Conservation (phyloP, 2,113 vertebrate genomes). For the Oncorhynchus keta region DNA sequence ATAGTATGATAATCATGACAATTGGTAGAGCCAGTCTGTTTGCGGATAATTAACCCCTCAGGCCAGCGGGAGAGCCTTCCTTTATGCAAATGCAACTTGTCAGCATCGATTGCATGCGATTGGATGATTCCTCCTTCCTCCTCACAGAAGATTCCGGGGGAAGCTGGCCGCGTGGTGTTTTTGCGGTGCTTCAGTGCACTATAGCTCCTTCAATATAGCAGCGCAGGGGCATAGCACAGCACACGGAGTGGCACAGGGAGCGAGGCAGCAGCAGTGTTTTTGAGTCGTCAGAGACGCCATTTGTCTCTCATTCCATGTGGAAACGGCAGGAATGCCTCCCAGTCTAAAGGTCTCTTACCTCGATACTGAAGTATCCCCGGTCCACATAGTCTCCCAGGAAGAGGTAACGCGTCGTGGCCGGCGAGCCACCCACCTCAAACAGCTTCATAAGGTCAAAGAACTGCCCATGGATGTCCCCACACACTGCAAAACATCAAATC, state of each 20-base stretch:
- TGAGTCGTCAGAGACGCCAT: background rate
- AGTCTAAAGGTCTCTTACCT: slow-evolving; percentile 58
- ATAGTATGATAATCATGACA: background rate
- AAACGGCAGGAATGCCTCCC: background rate
- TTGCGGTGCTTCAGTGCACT: background rate
- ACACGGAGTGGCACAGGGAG: background rate
- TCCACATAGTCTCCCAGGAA: slow-evolving; percentile 89
- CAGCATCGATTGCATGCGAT: background rate
- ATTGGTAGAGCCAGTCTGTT: background rate
- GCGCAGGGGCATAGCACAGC: background rate
- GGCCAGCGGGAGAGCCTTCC: background rate
- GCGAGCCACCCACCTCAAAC: slow-evolving; percentile 82
- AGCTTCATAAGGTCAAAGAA: slow-evolving; percentile 85
- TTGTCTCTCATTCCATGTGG: background rate
- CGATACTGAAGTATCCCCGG: slow-evolving; percentile 95
- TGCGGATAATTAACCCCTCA: background rate
- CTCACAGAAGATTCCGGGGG: background rate
- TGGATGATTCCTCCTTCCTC: slow-evolving; percentile 4
- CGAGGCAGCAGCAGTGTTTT: background rate
- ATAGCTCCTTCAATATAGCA: background rate
- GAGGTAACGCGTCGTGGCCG: slow-evolving; percentile 81
- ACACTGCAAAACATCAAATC: slow-evolving; percentile 64
- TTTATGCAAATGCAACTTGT: slow-evolving; percentile 1
- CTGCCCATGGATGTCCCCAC: slow-evolving; percentile 82
- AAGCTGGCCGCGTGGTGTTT: background rate